A percentile compares a stretch with the other conserved stretches of the same genome.
Conservation (phyloP, 2,113 vertebrate genomes). For the Sylvicapra grimmia region DNA sequence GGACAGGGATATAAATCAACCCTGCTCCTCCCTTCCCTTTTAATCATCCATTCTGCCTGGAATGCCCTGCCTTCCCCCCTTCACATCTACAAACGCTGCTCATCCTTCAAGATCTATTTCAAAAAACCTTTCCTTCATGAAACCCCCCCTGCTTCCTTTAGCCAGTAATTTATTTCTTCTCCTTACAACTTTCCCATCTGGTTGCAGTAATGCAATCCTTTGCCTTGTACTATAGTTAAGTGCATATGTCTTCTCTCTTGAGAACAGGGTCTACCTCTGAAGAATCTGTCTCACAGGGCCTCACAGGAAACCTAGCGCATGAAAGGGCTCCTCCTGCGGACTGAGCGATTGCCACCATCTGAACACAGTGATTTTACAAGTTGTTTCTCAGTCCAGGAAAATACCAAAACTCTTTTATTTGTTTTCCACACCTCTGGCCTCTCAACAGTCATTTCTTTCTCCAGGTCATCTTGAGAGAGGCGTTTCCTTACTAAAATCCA, state of each 20-base stretch:
- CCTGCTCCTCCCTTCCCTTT: neutral
- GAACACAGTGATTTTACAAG: neutral
- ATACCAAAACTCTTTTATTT: neutral
- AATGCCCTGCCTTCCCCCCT: neutral
- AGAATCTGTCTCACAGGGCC: neutral
- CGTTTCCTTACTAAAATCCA: slow-evolving; percentile 5
- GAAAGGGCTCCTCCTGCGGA: neutral
- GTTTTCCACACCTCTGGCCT: neutral
- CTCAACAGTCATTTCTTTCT: neutral
- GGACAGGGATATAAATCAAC: neutral
- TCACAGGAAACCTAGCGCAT: neutral
- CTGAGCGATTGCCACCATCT: neutral
- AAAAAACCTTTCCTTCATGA: neutral
- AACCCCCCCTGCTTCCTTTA: neutral
- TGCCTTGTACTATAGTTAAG: neutral
- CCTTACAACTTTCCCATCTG: neutral
- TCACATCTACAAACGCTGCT: neutral
- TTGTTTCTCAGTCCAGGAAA: neutral
- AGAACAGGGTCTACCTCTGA: neutral
- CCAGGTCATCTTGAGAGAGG: neutral
- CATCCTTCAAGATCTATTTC: neutral
- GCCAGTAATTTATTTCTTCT: neutral
- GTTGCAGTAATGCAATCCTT: neutral
- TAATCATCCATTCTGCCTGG: neutral
- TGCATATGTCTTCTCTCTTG: neutral